Evolutionary conservation across 2,888 invertebrate species (phyloP).

Genomic region (Diabrotica balteata): DNA sequence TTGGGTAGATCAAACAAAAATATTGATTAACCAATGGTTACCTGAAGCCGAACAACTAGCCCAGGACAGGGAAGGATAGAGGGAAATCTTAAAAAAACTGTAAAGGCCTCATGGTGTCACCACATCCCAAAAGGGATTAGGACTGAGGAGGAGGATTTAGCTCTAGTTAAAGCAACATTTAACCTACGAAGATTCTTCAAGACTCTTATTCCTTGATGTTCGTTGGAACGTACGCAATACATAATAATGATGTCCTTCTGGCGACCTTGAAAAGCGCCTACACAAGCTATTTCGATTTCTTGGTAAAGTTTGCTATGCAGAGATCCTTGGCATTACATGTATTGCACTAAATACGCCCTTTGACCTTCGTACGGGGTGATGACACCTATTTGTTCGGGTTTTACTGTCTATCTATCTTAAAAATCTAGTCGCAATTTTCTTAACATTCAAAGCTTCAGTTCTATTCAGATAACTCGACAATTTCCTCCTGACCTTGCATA

Average conservation of each 20-base stretch:
- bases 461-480: constrained; percentile 96
- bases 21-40: too few relatives aligned
- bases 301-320: constrained; percentile 96
- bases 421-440: constrained; percentile 93
- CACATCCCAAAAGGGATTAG: too few relatives aligned
- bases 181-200: constrained; percentile 96
- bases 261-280: constrained; percentile 98
- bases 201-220: constrained; percentile 97
- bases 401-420: constrained; percentile 92
- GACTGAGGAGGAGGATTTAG: too few relatives aligned
- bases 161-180: constrained; percentile 97
- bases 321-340: constrained; percentile 99
- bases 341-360: constrained; percentile 94
- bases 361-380: constrained; percentile 99
- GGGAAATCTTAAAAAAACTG: too few relatives aligned
- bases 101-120: too few relatives aligned
- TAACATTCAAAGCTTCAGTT: constrained; percentile 98
- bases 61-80: too few relatives aligned
- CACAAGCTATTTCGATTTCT: constrained; percentile 99
- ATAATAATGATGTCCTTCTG: constrained; percentile 99
- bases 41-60: too few relatives aligned
- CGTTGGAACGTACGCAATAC: constrained; percentile 97
- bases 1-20: too few relatives aligned
- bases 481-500: constrained; percentile 98
- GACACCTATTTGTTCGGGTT: constrained; percentile 97